phyloP scores from a whole-genome alignment of 2,113 vertebrate genomes.

The Enhydra lutris region DNA sequence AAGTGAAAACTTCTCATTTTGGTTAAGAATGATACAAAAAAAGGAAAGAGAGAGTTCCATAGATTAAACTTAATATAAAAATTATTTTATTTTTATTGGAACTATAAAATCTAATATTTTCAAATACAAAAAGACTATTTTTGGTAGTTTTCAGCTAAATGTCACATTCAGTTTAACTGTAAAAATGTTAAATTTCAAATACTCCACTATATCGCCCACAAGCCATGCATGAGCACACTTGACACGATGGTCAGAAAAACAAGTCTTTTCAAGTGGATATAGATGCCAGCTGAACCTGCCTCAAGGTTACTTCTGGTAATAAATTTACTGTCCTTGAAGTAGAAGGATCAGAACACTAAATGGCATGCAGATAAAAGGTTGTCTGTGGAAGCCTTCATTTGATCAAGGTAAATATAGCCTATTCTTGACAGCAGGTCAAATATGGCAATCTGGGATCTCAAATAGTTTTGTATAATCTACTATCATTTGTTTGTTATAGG shows the following conservation, averaged over 20 bases:
- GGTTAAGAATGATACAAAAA: background rate
- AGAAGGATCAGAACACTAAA: background rate
- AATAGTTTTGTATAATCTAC: background rate
- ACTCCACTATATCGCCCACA: background rate
- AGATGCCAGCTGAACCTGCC: background rate
- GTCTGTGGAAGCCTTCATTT: background rate
- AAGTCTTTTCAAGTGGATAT: background rate
- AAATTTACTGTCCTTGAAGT: background rate
- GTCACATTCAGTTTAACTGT: background rate
- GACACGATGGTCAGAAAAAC: background rate
- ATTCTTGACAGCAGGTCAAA: background rate
- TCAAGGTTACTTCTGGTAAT: background rate
- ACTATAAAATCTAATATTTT: background rate
- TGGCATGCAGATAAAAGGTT: background rate
- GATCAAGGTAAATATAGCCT: background rate
- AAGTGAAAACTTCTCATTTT: background rate
- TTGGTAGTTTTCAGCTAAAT: background rate
- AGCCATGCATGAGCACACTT: background rate
- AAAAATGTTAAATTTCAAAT: background rate
- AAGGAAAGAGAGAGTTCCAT: background rate
- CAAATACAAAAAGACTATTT: background rate
- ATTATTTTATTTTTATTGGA: background rate
- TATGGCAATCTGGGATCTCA: background rate
- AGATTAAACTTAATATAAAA: background rate
- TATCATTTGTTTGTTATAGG: background rate